phyloP scores from a whole-genome alignment of 1,140 invertebrate genomes.

The Leptestheria dahalacensis region DNA sequence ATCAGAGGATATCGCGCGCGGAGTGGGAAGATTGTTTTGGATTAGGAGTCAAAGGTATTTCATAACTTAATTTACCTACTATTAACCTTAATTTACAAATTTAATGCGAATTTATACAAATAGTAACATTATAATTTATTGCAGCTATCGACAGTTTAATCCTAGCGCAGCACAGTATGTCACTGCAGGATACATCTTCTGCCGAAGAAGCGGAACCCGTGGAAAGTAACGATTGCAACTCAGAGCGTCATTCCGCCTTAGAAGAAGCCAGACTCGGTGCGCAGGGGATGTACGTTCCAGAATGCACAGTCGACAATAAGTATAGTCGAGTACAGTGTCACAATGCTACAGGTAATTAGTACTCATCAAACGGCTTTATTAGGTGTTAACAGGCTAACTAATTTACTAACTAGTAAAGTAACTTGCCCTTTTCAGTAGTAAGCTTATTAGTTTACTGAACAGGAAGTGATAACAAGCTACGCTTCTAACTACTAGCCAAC shows the following conservation, averaged over 20 bases:
- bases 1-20: slow-evolving; percentile 48
- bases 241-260: slow-evolving; percentile 56
- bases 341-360: slow-evolving; percentile 30
- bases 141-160: slow-evolving; percentile 9
- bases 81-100: slow-evolving; percentile 16
- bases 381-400: no score
- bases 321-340: slow-evolving; percentile 51
- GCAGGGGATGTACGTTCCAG: slow-evolving; percentile 59
- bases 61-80: slow-evolving; percentile 15
- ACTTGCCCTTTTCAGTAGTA: no score
- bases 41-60: slow-evolving; percentile 39
- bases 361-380: no score
- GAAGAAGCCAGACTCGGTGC: slow-evolving; percentile 47
- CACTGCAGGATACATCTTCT: background rate
- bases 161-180: background rate
- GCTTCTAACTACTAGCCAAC: no score
- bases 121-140: no score
- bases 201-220: slow-evolving; percentile 4
- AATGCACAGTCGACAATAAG: slow-evolving; percentile 65
- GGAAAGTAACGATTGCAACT: slow-evolving; percentile 49
- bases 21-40: slow-evolving; percentile 74
- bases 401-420: no score
- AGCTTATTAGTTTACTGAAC: no score
- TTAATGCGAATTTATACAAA: background rate
- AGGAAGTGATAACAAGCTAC: no score